These are phyloP conservation scores for Phthorimaea operculella DNA, from an alignment of 1,140 invertebrate genomes.

Conservation along the genomic window DNA sequence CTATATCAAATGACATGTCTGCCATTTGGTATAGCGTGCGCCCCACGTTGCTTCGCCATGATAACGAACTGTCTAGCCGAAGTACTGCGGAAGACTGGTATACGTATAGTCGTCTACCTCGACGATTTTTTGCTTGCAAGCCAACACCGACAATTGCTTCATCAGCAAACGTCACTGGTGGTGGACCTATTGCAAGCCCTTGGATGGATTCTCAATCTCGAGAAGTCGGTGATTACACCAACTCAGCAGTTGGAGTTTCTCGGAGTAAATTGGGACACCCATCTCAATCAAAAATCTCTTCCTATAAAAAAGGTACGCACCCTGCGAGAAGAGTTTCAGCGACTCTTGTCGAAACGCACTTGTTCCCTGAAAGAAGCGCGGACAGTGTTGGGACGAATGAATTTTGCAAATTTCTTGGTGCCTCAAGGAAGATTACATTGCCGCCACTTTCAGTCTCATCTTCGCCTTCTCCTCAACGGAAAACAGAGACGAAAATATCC, in stretches of 20 bases:
- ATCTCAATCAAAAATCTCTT: not conserved
- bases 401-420: conserved; percentile 1
- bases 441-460: not conserved
- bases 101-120: not conserved
- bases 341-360: not conserved
- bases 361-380: not conserved
- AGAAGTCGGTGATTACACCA: not conserved
- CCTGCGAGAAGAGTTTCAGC: conserved; percentile 1
- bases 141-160: not conserved
- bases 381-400: not conserved
- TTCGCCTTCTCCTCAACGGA: not conserved
- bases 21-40: not conserved
- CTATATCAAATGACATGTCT: conserved; percentile 4
- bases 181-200: not conserved
- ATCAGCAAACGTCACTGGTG: not conserved
- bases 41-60: not conserved
- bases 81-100: not conserved
- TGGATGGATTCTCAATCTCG: not conserved
- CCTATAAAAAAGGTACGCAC: not conserved
- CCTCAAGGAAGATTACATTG: conserved; percentile 5
- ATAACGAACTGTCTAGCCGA: not conserved
- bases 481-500: not conserved
- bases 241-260: not conserved
- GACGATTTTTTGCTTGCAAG: not conserved
- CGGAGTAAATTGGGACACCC: not conserved